Evolutionary conservation across 2,797 vertebrate species (phyloP), one percentile per base, ranked within the genome.

Genomic region (Clarias laeviceps): DNA sequence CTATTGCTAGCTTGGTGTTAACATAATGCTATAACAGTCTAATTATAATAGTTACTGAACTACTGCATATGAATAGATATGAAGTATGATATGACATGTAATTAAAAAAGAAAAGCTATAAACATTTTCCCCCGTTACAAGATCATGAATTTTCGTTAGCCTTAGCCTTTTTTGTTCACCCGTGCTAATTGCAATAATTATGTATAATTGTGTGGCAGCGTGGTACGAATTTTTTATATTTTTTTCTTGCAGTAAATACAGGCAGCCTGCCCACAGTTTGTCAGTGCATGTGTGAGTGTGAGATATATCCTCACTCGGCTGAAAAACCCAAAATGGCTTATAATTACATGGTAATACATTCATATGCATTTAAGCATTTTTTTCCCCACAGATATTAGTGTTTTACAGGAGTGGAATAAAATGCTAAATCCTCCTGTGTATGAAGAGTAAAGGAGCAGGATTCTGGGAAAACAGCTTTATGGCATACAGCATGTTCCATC

Each of bases 131-230:
- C 64, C 11, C 56, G 57, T 62, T 73, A 50, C 66, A 32, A 32
- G n/a, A 66, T 27, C 32, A 81, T 34, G 50, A n/a, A 37, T 74
- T 74, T 73, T 56, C 24, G 66, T 81, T 56, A 57, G 65, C 69
- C 24, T 22, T 74, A 29, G 54, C 40, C 70, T 57, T 37, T 76
- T 37, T 24, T 57, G 78, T 81, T 81, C 59, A 59, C 29, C 32
- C 15, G 1, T 50, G 12, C 37, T 92, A 93, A 94, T 92, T 91
- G 90, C 90, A 89, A 90, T 91, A 90, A 93, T 94, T 93, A 89
- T 56, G 81, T 73, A 84, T 92, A 92, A 94, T 91, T 92, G 85
- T 79, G n/a, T n/a, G 85, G 89, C 89, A 89, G 87, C 80, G 37
- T n/a, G 88, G 90, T 89, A 88, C 86, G 88, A 90, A 91, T 91